Evolutionary conservation across 1,140 invertebrate genomes (phyloP).

Genomic region (Lamellibrachia luymesi): DNA sequence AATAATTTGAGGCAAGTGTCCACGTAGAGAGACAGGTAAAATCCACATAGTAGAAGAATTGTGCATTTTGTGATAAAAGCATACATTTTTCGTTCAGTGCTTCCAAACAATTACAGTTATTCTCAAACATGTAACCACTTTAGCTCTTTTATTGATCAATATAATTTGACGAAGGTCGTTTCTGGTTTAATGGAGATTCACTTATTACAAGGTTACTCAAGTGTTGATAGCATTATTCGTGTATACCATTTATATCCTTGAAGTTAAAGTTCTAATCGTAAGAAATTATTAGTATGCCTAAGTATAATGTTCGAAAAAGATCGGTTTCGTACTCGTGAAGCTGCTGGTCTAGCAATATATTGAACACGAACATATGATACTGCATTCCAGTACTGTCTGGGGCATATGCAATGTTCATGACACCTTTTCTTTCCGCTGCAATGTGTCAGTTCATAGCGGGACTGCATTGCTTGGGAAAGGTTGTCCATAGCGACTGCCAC

Average conservation of each 20-base stretch:
- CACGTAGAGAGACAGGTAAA: no score
- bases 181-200: background rate
- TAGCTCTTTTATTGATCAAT: background rate
- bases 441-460: background rate
- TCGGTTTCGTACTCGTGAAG: no score
- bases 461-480: background rate
- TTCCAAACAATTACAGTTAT: no score
- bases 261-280: background rate
- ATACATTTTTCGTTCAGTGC: no score
- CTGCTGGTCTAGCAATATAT: background rate
- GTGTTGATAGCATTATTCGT: background rate
- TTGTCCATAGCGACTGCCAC: background rate
- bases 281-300: background rate
- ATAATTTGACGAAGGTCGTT: background rate
- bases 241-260: background rate
- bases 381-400: background rate
- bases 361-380: background rate
- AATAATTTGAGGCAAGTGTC: no score
- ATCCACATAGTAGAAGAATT: no score
- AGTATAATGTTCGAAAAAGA: background rate
- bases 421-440: background rate
- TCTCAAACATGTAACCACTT: no score
- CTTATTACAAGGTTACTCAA: background rate
- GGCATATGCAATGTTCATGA: background rate
- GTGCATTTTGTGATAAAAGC: no score